Percentiles rank a stretch among this genome's conserved stretches.
phyloP scores from a whole-genome alignment of 1,140 invertebrate genomes.

The Panagrolaimus sp. region DNA sequence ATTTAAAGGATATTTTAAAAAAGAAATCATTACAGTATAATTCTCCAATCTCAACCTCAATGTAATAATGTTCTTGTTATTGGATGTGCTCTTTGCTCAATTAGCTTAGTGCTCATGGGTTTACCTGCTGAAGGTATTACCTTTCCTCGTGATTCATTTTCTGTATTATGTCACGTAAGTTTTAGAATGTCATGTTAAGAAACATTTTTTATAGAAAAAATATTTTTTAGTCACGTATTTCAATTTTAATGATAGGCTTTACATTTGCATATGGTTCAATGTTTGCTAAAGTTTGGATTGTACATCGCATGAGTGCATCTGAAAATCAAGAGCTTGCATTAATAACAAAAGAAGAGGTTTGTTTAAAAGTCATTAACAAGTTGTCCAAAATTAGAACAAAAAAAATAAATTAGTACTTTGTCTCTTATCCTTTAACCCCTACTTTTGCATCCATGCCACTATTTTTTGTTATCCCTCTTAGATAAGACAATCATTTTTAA shows the following conservation, averaged over 20 bases:
- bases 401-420: no score
- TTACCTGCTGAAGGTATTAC: conserved; percentile 60
- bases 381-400: no score
- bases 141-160: conserved; percentile 67
- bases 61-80: conserved; percentile 92
- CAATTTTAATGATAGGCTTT: conserved; percentile 88
- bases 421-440: no score
- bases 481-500: no score
- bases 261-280: conserved; percentile 94
- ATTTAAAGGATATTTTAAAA: not conserved
- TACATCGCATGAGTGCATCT: conserved; percentile 71
- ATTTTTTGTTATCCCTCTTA: no score
- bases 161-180: conserved; percentile 71
- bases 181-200: no score
- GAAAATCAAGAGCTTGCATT: conserved; percentile 59
- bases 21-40: conserved; percentile 69
- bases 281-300: conserved; percentile 98
- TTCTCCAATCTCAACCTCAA: conserved; percentile 87
- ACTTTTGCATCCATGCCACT: no score
- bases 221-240: conserved; percentile 72
- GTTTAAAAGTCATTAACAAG: not conserved
- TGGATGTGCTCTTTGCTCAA: conserved; percentile 84
- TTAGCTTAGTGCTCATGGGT: conserved; percentile 82
- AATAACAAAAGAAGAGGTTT: conserved; percentile 57
- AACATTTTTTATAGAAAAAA: not conserved